Conservation (phyloP, 2,888 invertebrate species). For the Carcina quercana region DNA sequence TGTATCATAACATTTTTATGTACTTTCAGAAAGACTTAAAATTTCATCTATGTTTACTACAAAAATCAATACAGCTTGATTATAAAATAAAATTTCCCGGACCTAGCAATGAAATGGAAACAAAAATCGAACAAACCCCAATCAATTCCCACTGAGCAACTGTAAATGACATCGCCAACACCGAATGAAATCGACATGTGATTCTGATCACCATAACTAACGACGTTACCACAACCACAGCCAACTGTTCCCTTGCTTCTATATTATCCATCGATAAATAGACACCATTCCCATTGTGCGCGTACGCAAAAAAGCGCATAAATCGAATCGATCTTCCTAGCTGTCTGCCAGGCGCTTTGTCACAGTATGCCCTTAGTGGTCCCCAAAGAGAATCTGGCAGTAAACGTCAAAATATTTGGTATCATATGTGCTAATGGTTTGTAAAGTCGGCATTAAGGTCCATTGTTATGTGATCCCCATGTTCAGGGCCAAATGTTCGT, state of each 20-base stretch:
- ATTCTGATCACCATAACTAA: slow-evolving; percentile 69
- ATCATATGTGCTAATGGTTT: slow-evolving; percentile 65
- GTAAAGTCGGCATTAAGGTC: slow-evolving; percentile 53
- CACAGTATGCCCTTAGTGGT: slow-evolving; percentile 39
- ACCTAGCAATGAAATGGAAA: too few relatives aligned
- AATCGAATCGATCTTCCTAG: slow-evolving; percentile 69
- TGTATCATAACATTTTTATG: too few relatives aligned
- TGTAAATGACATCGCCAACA: slow-evolving; percentile 19
- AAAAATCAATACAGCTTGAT: too few relatives aligned
- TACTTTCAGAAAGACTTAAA: too few relatives aligned
- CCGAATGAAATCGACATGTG: slow-evolving; percentile 55
- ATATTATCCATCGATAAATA: slow-evolving; percentile 69
- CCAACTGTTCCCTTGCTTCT: slow-evolving; percentile 58
- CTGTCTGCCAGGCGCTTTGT: slow-evolving; percentile 56
- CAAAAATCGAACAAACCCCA: too few relatives aligned
- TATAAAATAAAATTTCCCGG: too few relatives aligned
- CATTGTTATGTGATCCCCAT: slow-evolving; percentile 53
- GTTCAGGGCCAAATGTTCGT: slow-evolving; percentile 55
- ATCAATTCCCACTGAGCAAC: slow-evolving; percentile 2
- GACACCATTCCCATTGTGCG: slow-evolving; percentile 55
- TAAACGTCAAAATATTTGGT: slow-evolving; percentile 71
- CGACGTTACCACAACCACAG: slow-evolving; percentile 57
- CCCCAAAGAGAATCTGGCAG: slow-evolving; percentile 57
- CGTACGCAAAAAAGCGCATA: slow-evolving; percentile 64
- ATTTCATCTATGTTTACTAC: too few relatives aligned